Base-by-base conservation (phyloP, 2,113 vertebrate species). In the Upupa epops region DNA sequence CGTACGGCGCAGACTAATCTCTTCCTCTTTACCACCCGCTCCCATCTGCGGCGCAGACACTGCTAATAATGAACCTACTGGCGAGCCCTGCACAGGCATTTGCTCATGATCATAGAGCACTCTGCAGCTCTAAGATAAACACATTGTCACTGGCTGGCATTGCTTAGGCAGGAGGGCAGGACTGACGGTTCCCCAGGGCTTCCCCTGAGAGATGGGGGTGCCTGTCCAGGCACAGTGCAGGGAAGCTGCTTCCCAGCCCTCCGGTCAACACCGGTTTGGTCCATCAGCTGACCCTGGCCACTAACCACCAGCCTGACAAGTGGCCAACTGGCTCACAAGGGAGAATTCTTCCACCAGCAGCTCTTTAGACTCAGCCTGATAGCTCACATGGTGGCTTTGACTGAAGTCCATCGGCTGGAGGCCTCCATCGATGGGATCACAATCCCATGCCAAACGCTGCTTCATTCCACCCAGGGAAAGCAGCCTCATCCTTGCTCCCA, bases 61-160 rank as follows among this genome's bases (percentile, higher is more conserved):
- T 5, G n/a, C 85, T 88, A 81, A 54, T 90, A 71, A 90, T 77
- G 29, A 6, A 90, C 77, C 73, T 83, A 72, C 83, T 31, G 15
- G 61, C 81, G 61, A 64, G 58, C 79, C 34, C 26, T 0, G 4
- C 72, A 32, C 64, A 82, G 70, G 25, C 80, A 36, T 61, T 84
- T 78, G 80, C 77, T 94, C 83, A 42, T 86, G 51, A 91, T 49
- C 22, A 5, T 58, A 6, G 77, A 93, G 93, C 15, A 64, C 92
- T 93, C 51, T 65, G 51, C 80, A 84, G 92, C 77, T 78, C 54
- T 81, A 71, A 91, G 79, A 92, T 71, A 95, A 95, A 95, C 92
- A 90, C 1, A 0, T 21, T 1, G 8, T 22, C 0, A 1, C 16
- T 46, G 54, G 83, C 10, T 94, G 96, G 96, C 93, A 96, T 74